These are phyloP conservation scores for Microdon myrmicae DNA, from an alignment of 2,888 invertebrate genomes.

Conservation along the genomic window DNA sequence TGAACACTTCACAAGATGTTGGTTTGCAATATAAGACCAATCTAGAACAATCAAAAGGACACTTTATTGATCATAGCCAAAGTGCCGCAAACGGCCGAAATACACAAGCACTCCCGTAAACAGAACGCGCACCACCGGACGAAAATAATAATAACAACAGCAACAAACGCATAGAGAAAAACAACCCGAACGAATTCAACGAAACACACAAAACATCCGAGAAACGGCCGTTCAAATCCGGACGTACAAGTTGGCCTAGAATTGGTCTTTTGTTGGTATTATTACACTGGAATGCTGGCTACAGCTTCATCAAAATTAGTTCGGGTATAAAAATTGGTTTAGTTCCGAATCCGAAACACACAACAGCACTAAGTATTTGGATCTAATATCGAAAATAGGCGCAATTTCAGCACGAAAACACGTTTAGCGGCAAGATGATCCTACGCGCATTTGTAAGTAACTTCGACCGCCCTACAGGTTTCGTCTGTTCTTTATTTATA, in stretches of 20 bases:
- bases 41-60: slow-evolving; percentile 37
- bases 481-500: slow-evolving; percentile 7
- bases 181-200: neutral
- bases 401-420: slow-evolving; percentile 37
- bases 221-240: slow-evolving; percentile 40
- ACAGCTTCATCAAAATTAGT: too few species aligned
- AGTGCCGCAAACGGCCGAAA: slow-evolving; percentile 6
- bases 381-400: slow-evolving; percentile 24
- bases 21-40: slow-evolving; percentile 36
- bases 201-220: slow-evolving; percentile 9
- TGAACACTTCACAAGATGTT: slow-evolving; percentile 35
- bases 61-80: slow-evolving; percentile 22
- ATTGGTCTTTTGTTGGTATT: slow-evolving; percentile 39
- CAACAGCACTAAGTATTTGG: slow-evolving; percentile 16
- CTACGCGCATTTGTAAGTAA: slow-evolving; percentile 22
- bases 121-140: slow-evolving; percentile 14
- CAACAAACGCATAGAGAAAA: slow-evolving; percentile 2
- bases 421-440: slow-evolving; percentile 28
- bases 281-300: slow-evolving; percentile 46
- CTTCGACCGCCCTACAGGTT: slow-evolving; percentile 29
- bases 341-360: too few species aligned
- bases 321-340: too few species aligned
- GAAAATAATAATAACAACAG: slow-evolving; percentile 6
- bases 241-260: slow-evolving; percentile 51
- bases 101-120: slow-evolving; percentile 11